Base-by-base conservation (phyloP, 1,140 invertebrate species). In the Mamestra configurata region DNA sequence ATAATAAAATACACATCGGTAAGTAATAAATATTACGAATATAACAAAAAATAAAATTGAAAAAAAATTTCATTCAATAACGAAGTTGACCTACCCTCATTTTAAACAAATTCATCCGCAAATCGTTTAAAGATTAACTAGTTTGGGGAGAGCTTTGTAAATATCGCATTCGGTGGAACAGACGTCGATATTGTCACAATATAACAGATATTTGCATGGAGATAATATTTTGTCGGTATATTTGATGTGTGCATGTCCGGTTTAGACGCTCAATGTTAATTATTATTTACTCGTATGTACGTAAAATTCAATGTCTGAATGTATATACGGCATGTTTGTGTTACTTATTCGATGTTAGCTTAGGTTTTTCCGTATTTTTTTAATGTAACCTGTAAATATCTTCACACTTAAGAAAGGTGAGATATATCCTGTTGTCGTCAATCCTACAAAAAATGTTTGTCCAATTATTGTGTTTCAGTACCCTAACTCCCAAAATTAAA, bases 301-400 rank as follows among this genome's bases (percentile, higher is more conserved):
- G 40, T 64, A 76, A 59, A 53, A 75, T 59, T 75, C 22, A 75
- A n/a, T 75, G 53, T 57, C 53, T 75, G 53, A 75, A 75, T 75
- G 53, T 75, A 75, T 59, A 49, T 64, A 51, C 22, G 68, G 75
- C 71, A 76, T 82, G 73, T 72, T 77, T 71, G 53, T 81, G 18
- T 70, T 66, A 57, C 40, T 57, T 59, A 43, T 61, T 64, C 24
- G 46, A 51, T 53, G 27, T 40, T 59, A 35, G n/a, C 24, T 37
- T 20, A 64, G 57, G 20, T 27, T 43, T 61, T 61, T 24, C 64
- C n/a, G 18, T 31, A 6, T 13, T 15, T 43, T 18, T 76, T 18
- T 61, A 61, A 43, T 20, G 8, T 55, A 55, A 55, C 24, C 27
- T 22, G 10, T 57, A 27, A 59, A 22, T 59, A 27, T 27, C 10